A percentile compares a stretch with the other conserved stretches of the same genome.
Conservation (phyloP, 2,888 invertebrate species). For the Hartigia nigra region DNA sequence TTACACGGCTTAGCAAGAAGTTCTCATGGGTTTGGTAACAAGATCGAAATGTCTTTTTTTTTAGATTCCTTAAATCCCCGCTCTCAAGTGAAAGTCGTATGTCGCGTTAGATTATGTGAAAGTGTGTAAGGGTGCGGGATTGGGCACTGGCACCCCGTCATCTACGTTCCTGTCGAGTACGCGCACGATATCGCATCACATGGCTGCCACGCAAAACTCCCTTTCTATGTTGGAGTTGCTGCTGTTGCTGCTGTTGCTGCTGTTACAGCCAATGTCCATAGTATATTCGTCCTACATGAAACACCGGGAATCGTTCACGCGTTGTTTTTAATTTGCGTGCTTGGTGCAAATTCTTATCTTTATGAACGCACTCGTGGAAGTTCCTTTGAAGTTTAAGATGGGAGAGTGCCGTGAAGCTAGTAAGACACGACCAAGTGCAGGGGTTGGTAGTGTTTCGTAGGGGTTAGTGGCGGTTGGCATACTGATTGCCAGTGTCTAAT, state of each 20-base stretch:
- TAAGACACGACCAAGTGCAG: not conserved
- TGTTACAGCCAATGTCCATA: not conserved
- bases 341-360: not conserved
- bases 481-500: not conserved
- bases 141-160: not conserved
- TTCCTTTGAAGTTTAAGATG: not conserved
- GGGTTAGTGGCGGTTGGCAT: conserved; percentile 15
- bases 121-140: not conserved
- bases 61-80: not conserved
- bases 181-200: conserved; percentile 47
- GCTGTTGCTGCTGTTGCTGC: conserved; percentile 9
- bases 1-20: not conserved
- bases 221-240: conserved; percentile 18
- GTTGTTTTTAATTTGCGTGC: not conserved
- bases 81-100: not conserved
- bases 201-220: conserved; percentile 45
- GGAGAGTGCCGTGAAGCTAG: not conserved
- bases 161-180: conserved; percentile 43
- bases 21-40: not conserved
- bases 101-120: not conserved
- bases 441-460: not conserved
- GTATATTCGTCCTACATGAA: not conserved
- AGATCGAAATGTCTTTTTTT: not conserved
- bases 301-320: not conserved
- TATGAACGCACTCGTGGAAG: not conserved